phyloP scores from a whole-genome alignment of 2,797 vertebrate species.

The Novumbra hubbsi region DNA sequence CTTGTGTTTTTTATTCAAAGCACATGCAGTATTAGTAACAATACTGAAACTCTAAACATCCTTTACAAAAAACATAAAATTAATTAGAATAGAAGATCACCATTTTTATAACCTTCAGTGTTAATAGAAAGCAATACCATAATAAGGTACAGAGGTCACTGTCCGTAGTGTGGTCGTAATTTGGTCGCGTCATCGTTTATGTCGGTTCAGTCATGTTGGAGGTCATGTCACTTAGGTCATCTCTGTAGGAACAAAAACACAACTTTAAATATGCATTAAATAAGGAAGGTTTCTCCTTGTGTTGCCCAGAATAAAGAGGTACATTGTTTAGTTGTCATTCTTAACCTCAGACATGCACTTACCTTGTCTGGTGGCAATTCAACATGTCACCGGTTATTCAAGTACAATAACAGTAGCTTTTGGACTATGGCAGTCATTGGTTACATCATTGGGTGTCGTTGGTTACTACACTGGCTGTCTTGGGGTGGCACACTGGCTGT shows the following conservation, averaged over 20 bases:
- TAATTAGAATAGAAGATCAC: neutral
- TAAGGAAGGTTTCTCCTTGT: neutral
- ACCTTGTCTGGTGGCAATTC: too few relatives aligned
- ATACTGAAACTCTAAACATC: neutral
- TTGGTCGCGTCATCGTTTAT: slow-evolving; percentile 81
- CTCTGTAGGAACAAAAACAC: slow-evolving; percentile 85
- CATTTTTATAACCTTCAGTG: neutral
- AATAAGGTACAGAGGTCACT: slow-evolving; percentile 74
- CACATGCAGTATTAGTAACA: neutral
- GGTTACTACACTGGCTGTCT: too few relatives aligned
- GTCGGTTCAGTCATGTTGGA: slow-evolving; percentile 78
- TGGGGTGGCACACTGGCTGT: too few relatives aligned
- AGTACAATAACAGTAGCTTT: too few relatives aligned
- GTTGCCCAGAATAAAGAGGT: neutral
- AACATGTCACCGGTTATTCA: too few relatives aligned
- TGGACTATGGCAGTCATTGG: too few relatives aligned
- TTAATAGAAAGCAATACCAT: slow-evolving; percentile 31
- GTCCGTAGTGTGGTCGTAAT: slow-evolving; percentile 69
- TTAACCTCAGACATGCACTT: too few relatives aligned
- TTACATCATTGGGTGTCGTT: too few relatives aligned
- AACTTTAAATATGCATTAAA: slow-evolving; percentile 67
- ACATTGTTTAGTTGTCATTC: neutral
- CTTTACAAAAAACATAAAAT: neutral
- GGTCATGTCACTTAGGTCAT: slow-evolving; percentile 70
- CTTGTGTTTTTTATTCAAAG: neutral